These are phyloP conservation scores for Macroglossus sobrinus DNA, from an alignment of 2,113 vertebrate species.

Conservation along the genomic window DNA sequence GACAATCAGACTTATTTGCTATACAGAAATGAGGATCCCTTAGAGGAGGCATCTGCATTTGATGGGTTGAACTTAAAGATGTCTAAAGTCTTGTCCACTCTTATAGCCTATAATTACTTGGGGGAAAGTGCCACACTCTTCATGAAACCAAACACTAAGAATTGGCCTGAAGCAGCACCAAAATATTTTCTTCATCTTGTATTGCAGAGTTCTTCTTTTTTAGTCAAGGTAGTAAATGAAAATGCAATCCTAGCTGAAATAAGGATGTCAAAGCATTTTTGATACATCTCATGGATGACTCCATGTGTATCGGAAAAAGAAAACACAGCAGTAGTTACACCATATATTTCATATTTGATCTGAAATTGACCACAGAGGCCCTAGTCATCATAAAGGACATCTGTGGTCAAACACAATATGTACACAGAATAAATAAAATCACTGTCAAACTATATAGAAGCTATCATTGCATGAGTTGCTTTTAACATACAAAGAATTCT, in stretches of 20 bases:
- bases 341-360: background rate
- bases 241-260: background rate
- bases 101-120: background rate
- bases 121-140: background rate
- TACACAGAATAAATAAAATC: background rate
- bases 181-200: background rate
- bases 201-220: background rate
- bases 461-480: background rate
- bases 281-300: background rate
- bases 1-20: background rate
- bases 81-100: background rate
- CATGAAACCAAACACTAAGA: background rate
- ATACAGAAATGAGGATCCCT: background rate
- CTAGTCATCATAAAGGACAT: background rate
- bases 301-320: background rate
- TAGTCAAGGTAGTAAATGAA: background rate
- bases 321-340: background rate
- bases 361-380: background rate
- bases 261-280: background rate
- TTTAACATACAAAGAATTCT: conserved; percentile 45
- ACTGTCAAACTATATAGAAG: background rate
- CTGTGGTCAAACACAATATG: background rate
- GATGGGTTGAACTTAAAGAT: background rate
- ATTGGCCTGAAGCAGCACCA: background rate
- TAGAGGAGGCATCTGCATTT: background rate